phyloP scores from a whole-genome alignment of 2,797 vertebrate genomes.

The Enteromius treurensis region DNA sequence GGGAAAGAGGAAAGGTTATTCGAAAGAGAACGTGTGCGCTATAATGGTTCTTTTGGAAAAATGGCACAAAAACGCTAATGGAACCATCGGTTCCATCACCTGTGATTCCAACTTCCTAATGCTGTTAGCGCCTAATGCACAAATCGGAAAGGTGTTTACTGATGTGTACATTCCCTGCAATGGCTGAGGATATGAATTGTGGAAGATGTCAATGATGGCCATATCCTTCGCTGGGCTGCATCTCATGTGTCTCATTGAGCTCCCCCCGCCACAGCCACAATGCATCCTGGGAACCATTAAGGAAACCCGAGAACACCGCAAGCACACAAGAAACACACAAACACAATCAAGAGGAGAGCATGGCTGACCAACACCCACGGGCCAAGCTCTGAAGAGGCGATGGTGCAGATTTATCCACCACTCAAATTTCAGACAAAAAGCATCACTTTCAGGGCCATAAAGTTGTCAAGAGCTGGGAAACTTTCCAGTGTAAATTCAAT shows the following conservation, averaged over 20 bases:
- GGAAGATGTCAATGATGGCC: conserved; percentile 51
- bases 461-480: conserved; percentile 3
- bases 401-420: conserved; percentile 38
- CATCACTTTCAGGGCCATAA: not conserved
- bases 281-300: conserved; percentile 86
- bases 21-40: not conserved
- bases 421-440: conserved; percentile 39
- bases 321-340: conserved; percentile 79
- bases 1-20: conserved; percentile 46
- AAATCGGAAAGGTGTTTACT: conserved; percentile 43
- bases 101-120: conserved; percentile 24
- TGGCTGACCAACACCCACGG: conserved; percentile 57
- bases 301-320: conserved; percentile 83
- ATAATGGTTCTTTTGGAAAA: conserved; percentile 43
- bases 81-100: conserved; percentile 12
- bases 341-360: conserved; percentile 70
- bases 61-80: conserved; percentile 29
- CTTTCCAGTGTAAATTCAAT: not conserved
- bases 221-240: conserved; percentile 71
- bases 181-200: conserved; percentile 46
- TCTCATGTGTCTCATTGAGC: conserved; percentile 81
- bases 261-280: conserved; percentile 78
- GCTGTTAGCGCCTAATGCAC: conserved; percentile 45
- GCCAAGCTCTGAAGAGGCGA: conserved; percentile 33
- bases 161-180: conserved; percentile 28